Base-by-base conservation (phyloP, 1,140 invertebrate genomes). In the Proales similis region DNA sequence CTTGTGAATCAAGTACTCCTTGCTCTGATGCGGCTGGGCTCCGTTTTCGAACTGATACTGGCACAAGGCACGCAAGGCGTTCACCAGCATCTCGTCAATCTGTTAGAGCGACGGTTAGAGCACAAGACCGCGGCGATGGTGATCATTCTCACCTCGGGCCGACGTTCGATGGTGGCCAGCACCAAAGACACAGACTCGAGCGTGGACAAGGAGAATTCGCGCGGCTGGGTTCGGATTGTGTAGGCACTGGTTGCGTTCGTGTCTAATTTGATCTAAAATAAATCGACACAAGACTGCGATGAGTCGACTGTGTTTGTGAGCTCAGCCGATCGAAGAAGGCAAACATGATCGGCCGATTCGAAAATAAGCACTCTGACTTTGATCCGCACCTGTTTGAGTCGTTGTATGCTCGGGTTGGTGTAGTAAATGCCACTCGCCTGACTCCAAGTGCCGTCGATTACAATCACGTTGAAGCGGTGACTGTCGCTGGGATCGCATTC, bases 391-490 rank as follows among this genome's bases (percentile, higher is more conserved):
- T 57, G 51, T 65, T 67, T 71, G 7, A 74, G 66, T 27, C 66
- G 29, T 17, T 42, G 36, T n/a, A 80, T 64, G 36, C 71, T 64
- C 5, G 68, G 48, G 62, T 75, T 79, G 29, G 70, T 73, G 47
- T 72, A 67, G 67, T 75, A 79, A 29, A 81, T 74, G 3, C 73
- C 72, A 43, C 88, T 90, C 9, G 90, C 88, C 79, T 94, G 89
- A 14, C 86, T 83, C 89, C 89, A 94, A 29, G 89, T 94, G 26
- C 89, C 89, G 81, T 94, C 89, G 65, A 94, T 81, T 47, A 94
- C 74, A 38, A 94, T 77, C 33, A 93, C 76, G 74, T 88, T 91
- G 68, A 87, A 19, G 64, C 43, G n/a, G 62, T 39, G 4, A n/a
- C n/a, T n/a, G n/a, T n/a, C n/a, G n/a, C n/a, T n/a, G n/a, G n/a